Percentiles rank a stretch among this genome's conserved stretches.
phyloP scores from a whole-genome alignment of 2,113 vertebrate species.

The Mastomys coucha region DNA sequence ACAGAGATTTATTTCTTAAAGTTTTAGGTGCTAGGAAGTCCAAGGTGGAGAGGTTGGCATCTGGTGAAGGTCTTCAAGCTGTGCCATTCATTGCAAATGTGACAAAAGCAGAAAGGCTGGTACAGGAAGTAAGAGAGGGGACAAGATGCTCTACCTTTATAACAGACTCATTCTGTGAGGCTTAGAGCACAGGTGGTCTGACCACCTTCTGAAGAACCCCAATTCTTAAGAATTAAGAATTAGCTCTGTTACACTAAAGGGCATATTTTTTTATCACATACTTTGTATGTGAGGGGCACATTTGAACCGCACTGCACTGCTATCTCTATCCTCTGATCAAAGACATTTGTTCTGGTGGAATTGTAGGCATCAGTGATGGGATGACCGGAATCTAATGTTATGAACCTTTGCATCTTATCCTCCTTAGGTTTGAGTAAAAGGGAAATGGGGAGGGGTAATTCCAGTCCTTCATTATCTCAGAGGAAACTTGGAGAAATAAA shows the following conservation, averaged over 20 bases:
- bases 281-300: not conserved
- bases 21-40: not conserved
- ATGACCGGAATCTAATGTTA: not conserved
- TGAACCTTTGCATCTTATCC: not conserved
- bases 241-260: not conserved
- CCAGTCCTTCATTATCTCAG: not conserved
- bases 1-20: not conserved
- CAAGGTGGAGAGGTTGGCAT: not conserved
- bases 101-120: not conserved
- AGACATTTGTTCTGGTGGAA: not conserved
- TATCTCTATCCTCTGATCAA: not conserved
- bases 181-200: not conserved
- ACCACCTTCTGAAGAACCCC: not conserved
- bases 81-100: not conserved
- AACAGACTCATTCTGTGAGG: not conserved
- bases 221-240: not conserved
- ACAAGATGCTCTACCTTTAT: not conserved
- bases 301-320: not conserved
- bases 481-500: not conserved
- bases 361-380: not conserved
- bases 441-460: not conserved
- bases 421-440: not conserved
- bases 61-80: not conserved
- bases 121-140: not conserved
- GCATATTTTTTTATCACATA: not conserved